Base-by-base conservation (phyloP, 2,888 invertebrate species). In the Lottia gigantea region DNA sequence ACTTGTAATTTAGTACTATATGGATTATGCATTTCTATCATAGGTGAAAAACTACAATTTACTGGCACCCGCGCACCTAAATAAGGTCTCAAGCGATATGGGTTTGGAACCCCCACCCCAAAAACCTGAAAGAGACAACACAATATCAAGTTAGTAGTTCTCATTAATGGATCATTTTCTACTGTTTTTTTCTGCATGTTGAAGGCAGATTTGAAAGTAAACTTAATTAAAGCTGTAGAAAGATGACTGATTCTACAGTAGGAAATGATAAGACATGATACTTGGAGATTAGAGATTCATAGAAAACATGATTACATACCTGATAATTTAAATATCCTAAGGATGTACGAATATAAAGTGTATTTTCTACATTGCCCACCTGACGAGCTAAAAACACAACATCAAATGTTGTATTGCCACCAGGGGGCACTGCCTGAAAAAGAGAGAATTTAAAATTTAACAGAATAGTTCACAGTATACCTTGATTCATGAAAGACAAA, bases 21-120 rank as follows among this genome's bases (percentile, higher is more conserved):
- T 78, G 98, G 98, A 92, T 99, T 99, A 91, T 97, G 94, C 91
- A 99, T 92, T 83, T 94, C 92, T 87, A 98, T 95, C 87, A 95
- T 91, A 73, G 96, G 95, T 84, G 94, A 92, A 86, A 96, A 94
- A 76, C 94, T 94, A 80, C 95, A 94, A 91, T 98, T 97, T 85
- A 94, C 91, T 74, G 98, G 98, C 87, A 97, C 92, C 87, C 94
- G 93, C 77, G 96, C 93, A 74, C 95, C 96, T 74, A 96, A 92
- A 87, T 97, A 92, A 70, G 98, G 97, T 89, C 95, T 92, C 84
- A 98, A 90, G 82, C 95, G 92, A 91, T 96, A 98, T 69, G 94
- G 95, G 90, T 96, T 97, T 80, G 94, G 93, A 80, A 93, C 92
- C 86, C 97, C 96, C 85, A 93, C 92, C 78, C 90, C 90, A 82